Evolutionary conservation across 2,113 vertebrate genomes (phyloP), one percentile per base, ranked within the genome.

Genomic region (Esox niger): DNA sequence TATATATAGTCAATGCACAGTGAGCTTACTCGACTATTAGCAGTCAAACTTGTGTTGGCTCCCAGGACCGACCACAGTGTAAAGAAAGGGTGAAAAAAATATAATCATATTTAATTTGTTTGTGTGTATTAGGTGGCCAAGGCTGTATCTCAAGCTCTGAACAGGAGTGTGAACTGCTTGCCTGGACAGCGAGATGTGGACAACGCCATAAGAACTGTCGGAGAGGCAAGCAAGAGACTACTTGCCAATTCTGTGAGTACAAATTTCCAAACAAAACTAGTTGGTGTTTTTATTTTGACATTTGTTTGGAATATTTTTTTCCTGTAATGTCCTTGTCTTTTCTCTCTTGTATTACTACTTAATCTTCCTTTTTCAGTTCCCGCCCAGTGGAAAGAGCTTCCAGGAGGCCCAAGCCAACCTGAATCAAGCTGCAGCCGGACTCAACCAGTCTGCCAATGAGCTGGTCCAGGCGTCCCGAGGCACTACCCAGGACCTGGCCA

Each of bases 371-470:
- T 32, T 55, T 27, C 75, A 99, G 97, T 96, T 98, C 81, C 95
- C 95, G 2, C 89, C 94, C 52, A 96, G 95, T 82, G 92, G 90
- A n/a, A 94, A 92, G 83, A 98, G 88, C 54, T 99, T 99, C 91
- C 97, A 98, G 74, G 97, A 98, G 83, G 94, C 93, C 0, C 97
- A 98, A 88, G 87, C 90, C 66, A 93, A 95, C 31, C 86, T 99
- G 70, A 99, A 98, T 63, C 87, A 89, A 77, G 95, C 95, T 0
- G 97, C 97, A 0, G 96, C 93, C 0, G 94, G 94, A 20, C 91
- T 99, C 60, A 99, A 98, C 83, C 97, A 98, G 79, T 97, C 97
- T 0, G 97, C 97, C 79, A 99, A 96, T 0, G 97, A 99, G 79
- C 89, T 98, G 75, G 96, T 98, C 17, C 96, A 98, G 83, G 90